A percentile compares a stretch with the other conserved stretches of the same genome.
Evolutionary conservation across 1,140 invertebrate genomes (phyloP).

Genomic region (Marisa cornuarietis): DNA sequence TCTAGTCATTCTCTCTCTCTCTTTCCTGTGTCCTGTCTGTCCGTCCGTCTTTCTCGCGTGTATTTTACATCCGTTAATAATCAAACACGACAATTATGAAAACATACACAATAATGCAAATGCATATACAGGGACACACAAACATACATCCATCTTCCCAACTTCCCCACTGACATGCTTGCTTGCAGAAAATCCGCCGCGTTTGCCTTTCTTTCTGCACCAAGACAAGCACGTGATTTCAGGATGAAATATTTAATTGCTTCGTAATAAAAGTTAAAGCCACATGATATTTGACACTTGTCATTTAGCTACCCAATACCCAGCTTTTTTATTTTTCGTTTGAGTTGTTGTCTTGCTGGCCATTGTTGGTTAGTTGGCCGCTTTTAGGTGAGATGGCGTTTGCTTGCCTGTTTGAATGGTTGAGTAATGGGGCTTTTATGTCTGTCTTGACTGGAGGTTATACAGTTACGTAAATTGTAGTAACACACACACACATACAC

Average conservation of each 20-base stretch:
- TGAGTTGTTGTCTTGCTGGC: no score
- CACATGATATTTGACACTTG: no score
- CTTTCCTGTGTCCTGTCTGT: no score
- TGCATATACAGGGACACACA: neutral
- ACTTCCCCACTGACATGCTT: no score
- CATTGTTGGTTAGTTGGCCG: no score
- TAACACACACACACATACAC: neutral
- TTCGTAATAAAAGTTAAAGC: no score
- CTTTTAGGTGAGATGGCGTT: no score
- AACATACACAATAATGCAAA: neutral
- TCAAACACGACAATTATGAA: neutral
- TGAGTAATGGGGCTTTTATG: neutral
- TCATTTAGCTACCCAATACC: no score
- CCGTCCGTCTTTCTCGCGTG: neutral
- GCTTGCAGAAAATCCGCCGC: no score
- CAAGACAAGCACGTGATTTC: neutral
- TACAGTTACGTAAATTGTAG: neutral
- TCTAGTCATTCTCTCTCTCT: neutral
- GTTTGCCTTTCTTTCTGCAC: neutral
- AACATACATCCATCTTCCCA: no score
- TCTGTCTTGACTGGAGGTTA: neutral
- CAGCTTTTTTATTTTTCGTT: no score
- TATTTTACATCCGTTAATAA: neutral
- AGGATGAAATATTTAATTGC: neutral
- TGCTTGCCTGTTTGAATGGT: neutral